phyloP scores from a whole-genome alignment of 2,888 invertebrate species.

The Andrena bucephala region DNA sequence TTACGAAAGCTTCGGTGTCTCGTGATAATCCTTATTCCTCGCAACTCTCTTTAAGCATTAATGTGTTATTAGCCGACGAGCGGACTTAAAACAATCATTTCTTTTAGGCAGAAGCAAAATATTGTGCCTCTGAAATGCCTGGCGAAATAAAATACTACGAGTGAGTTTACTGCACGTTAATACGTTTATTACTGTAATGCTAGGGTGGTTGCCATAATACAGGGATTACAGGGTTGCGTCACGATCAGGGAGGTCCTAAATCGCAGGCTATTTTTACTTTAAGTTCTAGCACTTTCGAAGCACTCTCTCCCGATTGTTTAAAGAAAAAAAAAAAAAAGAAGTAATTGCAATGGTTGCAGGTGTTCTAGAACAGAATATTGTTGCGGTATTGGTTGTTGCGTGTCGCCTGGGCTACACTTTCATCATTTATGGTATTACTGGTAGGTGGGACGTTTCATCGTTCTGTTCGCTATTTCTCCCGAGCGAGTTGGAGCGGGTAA shows the following conservation, averaged over 20 bases:
- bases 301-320: background rate
- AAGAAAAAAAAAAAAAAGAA: too few species aligned
- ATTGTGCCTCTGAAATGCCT: conserved; percentile 85
- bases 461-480: background rate
- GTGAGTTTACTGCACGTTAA: conserved; percentile 76
- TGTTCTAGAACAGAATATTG: conserved; percentile 86
- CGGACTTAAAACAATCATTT: conserved; percentile 17
- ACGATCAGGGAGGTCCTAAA: background rate
- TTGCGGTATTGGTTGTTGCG: conserved; percentile 86
- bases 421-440: conserved; percentile 87
- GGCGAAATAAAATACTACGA: conserved; percentile 85
- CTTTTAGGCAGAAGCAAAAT: conserved; percentile 84
- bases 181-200: conserved; percentile 31
- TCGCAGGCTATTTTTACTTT: background rate
- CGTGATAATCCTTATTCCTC: background rate
- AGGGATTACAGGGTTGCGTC: background rate
- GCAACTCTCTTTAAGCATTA: background rate
- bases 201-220: background rate
- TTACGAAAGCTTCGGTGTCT: background rate
- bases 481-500: too few species aligned
- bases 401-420: conserved; percentile 86
- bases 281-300: background rate
- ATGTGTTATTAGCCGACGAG: background rate
- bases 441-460: conserved; percentile 77
- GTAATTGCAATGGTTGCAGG: conserved; percentile 68